Evolutionary conservation across 2,888 invertebrate species (phyloP), one percentile per base, ranked within the genome.

Genomic region (Galerucella pusilla): DNA sequence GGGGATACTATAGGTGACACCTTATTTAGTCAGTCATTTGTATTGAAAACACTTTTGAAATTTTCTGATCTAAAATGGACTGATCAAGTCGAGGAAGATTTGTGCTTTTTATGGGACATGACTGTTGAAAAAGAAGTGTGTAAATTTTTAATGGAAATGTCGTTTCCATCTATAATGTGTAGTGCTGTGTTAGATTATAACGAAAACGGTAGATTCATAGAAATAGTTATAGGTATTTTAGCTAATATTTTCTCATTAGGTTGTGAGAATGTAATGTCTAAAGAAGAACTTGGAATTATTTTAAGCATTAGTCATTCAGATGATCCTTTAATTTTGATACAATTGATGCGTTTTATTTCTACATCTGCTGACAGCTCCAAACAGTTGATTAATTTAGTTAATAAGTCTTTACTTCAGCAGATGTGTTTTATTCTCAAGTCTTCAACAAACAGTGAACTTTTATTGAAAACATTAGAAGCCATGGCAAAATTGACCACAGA

Each of bases 101-200:
- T 96, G 54, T 94, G 94, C 83, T 91, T 92, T 7, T 85, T 96
- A 0, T 96, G 96, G 96, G 95, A 96, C 81, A 96, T 95, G 94
- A 93, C 95, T 0, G 90, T 93, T 0, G 94, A 96, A 80, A 90
- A 91, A 78, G 95, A 94, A 83, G 93, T 96, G 0, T 93, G 94
- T 11, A 83, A 90, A 60, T 93, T 93, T 83, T 87, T 96, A 12
- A 87, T 93, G 72, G 89, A 92, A 80, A 91, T 94, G 77, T 90
- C 93, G 76, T 92, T 92, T 75, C 88, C 94, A 5, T 91, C 92
- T 72, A 88, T 95, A 20, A 91, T 93, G 16, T 88, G 90, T 79
- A 89, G 90, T 74, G 90, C 90, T 0, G 84, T 93, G 66, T 88
- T 89, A 64, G 87, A 87, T 14, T 90, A 92, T 6, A 89, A 90